These are phyloP conservation scores for Athalia cordata DNA, from an alignment of 2,888 invertebrate genomes.

Conservation along the genomic window DNA sequence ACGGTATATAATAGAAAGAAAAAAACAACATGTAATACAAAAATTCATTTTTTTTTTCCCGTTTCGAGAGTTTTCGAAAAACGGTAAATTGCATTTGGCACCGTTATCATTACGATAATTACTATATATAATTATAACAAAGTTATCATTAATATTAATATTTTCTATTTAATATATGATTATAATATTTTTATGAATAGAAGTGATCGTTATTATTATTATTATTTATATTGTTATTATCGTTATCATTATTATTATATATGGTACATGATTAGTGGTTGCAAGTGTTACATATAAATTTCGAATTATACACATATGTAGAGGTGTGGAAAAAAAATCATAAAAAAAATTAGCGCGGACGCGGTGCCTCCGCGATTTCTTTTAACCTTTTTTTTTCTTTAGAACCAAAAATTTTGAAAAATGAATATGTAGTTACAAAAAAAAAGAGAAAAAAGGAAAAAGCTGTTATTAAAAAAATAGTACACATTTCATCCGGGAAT, in stretches of 20 bases:
- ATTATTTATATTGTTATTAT: slow-evolving; percentile 21
- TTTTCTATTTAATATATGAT: slow-evolving; percentile 1
- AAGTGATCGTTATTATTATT: not conserved
- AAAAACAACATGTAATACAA: slow-evolving; percentile 17
- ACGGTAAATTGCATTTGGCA: slow-evolving; percentile 34
- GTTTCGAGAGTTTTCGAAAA: not conserved
- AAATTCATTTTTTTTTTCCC: not conserved
- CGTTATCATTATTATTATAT: slow-evolving; percentile 18
- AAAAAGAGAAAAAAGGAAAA: no score
- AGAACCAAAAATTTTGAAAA: slow-evolving; percentile 1
- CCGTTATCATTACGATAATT: slow-evolving; percentile 9
- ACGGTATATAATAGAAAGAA: not conserved
- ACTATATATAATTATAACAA: not conserved
- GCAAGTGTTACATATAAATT: not conserved
- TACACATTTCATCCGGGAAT: no score
- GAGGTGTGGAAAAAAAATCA: not conserved
- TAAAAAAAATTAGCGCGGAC: not conserved
- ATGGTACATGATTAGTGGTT: slow-evolving; percentile 9
- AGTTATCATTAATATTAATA: no score
- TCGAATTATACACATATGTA: no score
- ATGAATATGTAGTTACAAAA: no score
- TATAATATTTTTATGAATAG: not conserved
- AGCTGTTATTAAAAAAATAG: no score
- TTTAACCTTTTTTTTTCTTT: not conserved
- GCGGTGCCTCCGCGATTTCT: slow-evolving; percentile 21